Evolutionary conservation across 1,140 invertebrate genomes (phyloP), one percentile per base, ranked within the genome.

Genomic region (Nasonia giraulti): DNA sequence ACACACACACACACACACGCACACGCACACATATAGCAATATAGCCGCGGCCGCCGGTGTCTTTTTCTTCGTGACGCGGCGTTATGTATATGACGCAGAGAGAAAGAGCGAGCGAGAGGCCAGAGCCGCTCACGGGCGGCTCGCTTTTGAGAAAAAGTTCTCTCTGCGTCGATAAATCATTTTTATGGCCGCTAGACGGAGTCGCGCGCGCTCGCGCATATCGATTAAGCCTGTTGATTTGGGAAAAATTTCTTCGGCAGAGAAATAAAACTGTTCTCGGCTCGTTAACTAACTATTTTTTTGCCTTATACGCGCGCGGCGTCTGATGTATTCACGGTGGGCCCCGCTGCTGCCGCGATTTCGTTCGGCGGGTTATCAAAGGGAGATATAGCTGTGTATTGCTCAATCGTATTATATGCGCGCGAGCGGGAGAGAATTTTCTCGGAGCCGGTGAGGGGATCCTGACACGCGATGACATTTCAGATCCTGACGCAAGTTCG

Each of bases 271-370:
- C 55, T 79, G 27, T 79, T 68, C 66, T 80, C 66, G 12, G 27
- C 79, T 47, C 62, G 87, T 87, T 83, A 87, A 75, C 85, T 74
- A 31, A 31, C 68, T 12, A 23, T 71, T 71, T 71, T n/a, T 71
- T n/a, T 3, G 55, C 55, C 20, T n/a, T 17, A 62, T 62, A 62
- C 17, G 5, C 4, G 55, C 17, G 17, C 14, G 14, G 2, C 33
- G 0, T 37, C 33, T 37, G 33, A 37, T 37, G 33, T 50, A 50
- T 55, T 55, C 50, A 55, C 50, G 50, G 50, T 20, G 50, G 17
- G 50, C 50, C 33, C 50, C 33, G 33, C 33, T 37, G 33, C 5
- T 37, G 33, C 33, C 50, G 17, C 50, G 50, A 55, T 20, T 62
- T 62, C 40, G 40, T 62, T 62, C 55, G 20, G 20, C 17, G 55